Conservation (phyloP, 2,888 invertebrate genomes). For the Dione juno region DNA sequence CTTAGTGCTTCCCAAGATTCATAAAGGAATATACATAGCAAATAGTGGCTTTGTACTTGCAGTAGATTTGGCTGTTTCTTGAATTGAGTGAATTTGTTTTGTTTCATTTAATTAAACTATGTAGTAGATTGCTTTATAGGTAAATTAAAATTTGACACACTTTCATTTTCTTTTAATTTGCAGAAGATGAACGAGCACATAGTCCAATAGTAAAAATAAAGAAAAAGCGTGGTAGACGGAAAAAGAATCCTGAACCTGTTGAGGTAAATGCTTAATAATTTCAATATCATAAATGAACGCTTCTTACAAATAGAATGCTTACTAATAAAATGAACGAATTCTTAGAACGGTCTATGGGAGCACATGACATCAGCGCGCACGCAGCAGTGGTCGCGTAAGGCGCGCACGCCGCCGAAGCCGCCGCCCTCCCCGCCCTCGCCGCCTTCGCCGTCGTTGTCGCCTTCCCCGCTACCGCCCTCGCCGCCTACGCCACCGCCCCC, state of each 20-base stretch:
- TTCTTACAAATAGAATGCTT: neutral
- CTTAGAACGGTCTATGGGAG: slow-evolving; percentile 72
- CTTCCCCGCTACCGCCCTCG: slow-evolving; percentile 49
- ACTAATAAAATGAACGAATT: slow-evolving; percentile 12
- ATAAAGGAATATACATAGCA: too few species aligned
- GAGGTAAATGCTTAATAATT: slow-evolving; percentile 52
- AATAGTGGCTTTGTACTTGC: too few species aligned
- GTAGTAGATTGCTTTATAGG: neutral
- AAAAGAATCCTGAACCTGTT: slow-evolving; percentile 71
- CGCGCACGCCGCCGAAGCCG: slow-evolving; percentile 58
- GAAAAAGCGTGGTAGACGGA: slow-evolving; percentile 77
- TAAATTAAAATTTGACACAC: neutral
- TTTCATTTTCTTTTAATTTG: slow-evolving; percentile 49
- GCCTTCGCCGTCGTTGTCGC: slow-evolving; percentile 52
- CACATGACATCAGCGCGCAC: slow-evolving; percentile 81
- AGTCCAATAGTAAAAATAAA: slow-evolving; percentile 71
- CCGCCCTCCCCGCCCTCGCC: slow-evolving; percentile 53
- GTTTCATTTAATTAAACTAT: too few species aligned
- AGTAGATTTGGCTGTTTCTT: too few species aligned
- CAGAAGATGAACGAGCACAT: slow-evolving; percentile 69
- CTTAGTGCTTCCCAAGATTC: too few species aligned
- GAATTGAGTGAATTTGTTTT: too few species aligned
- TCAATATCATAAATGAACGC: neutral
- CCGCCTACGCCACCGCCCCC: slow-evolving; percentile 64
- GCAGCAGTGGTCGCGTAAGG: slow-evolving; percentile 78